Evolutionary conservation across 1,140 invertebrate species (phyloP), one percentile per base, ranked within the genome.

Genomic region (Berghia stephanieae): DNA sequence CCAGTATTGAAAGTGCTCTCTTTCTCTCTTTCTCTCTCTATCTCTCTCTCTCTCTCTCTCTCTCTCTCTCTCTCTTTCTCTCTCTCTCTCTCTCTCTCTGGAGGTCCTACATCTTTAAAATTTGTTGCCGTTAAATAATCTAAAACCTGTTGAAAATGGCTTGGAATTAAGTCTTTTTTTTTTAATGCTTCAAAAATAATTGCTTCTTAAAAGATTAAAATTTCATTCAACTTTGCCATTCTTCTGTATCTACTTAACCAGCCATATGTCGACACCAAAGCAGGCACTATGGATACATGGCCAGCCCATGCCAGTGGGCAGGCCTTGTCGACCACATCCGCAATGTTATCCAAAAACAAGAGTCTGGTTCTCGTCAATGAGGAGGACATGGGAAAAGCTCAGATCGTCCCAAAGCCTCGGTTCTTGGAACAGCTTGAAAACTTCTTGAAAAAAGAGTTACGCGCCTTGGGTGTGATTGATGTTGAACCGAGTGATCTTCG

Each of bases 371-470:
- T 89, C 24, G 79, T 85, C 16, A 85, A 82, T 79, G 87, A 89
- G 36, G 86, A 87, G 79, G 84, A 85, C 1, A 80, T 81, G 71
- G 86, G 86, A 18, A 89, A 87, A 78, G 83, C 86, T 21, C 81
- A 84, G 36, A 83, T 88, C 72, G 84, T 86, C 10, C 88, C 89
- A 10, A 89, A 89, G 79, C 89, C 89, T 71, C 81, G 85, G 52
- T 89, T 90, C 80, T 83, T 90, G 10, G 85, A 88, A 21, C 86
- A 89, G 72, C 80, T 90, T n/a, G 88, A 90, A 79, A 82, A 77
- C 57, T 90, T 87, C 77, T 79, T 90, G 16, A 86, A 88, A 67
- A 88, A 87, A 77, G 89, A 90, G 82, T 78, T 90, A 43, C 77
- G 83, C 52, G 82, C 85, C 46, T 78, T 89, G 10, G 88, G 87